Conservation (phyloP, 1,140 invertebrate genomes). For the Lepidostoma basale region DNA sequence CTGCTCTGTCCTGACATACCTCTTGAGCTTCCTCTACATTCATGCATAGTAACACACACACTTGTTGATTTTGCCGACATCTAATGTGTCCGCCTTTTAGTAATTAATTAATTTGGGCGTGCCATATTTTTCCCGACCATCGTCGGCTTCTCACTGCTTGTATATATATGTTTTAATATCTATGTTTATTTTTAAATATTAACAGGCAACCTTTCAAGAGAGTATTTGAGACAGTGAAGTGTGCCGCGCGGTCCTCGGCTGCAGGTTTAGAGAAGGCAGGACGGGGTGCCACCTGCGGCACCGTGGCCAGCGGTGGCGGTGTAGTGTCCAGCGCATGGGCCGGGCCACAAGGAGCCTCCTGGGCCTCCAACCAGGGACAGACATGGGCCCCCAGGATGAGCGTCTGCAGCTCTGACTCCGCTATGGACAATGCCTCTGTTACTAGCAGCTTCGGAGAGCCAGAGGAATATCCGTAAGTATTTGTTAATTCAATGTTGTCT, state of each 20-base stretch:
- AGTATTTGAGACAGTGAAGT: slow-evolving; percentile 84
- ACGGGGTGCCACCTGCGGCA: slow-evolving; percentile 4
- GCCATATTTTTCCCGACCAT: no score
- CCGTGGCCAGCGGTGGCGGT: slow-evolving; percentile 5
- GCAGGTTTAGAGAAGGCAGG: slow-evolving; percentile 41
- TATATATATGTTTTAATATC: no score
- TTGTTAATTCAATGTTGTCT: background rate
- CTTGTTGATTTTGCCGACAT: no score
- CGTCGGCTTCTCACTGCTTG: background rate
- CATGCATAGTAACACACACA: no score
- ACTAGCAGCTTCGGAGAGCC: slow-evolving; percentile 62
- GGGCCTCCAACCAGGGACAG: slow-evolving; percentile 48
- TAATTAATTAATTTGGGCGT: no score
- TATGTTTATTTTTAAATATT: slow-evolving; percentile 41
- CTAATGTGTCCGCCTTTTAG: no score
- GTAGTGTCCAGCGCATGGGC: slow-evolving; percentile 8
- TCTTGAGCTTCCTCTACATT: no score
- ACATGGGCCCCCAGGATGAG: slow-evolving; percentile 61
- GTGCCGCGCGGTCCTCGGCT: slow-evolving; percentile 70
- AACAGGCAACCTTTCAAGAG: slow-evolving; percentile 75
- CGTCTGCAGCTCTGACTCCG: slow-evolving; percentile 54
- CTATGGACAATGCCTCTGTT: slow-evolving; percentile 57
- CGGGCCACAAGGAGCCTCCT: slow-evolving; percentile 52
- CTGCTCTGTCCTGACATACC: no score
- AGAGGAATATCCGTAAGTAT: slow-evolving; percentile 74